Base-by-base conservation (phyloP, 2,113 vertebrate genomes). In the Halichoerus grypus region DNA sequence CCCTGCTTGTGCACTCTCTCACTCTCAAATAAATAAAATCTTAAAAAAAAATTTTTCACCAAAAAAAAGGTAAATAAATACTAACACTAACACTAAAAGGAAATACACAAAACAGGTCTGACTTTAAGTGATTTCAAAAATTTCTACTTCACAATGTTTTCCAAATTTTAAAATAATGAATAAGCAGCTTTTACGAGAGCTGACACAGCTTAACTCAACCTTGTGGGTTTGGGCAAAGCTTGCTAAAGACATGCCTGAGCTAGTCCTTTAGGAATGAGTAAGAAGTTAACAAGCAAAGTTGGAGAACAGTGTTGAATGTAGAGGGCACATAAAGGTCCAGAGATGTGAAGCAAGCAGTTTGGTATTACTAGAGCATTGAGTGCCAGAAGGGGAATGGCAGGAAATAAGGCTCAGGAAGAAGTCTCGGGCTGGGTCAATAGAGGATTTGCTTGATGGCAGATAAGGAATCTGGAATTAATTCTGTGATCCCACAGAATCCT, bases 151-250 rank as follows among this genome's bases (percentile, higher is more conserved):
- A 59, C 24, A 87, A 31, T 85, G 18, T 87, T 94, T 83, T 18
- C 14, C 94, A 76, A 85, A 57, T 57, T 95, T 93, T 77, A 71
- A 97, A 90, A 88, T 42, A 69, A 69, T 6, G 4, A 93, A 72
- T 49, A 74, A 80, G 9, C 31, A 84, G 88, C 9, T 61, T 85
- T 71, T 22, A 85, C 28, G 46, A 88, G 28, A 53, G 49, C 21
- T 10, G 49, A 69, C 14, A 86, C 21, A 46, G 22, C 19, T 92
- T 81, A 91, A 84, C 46, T 80, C n/a, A 67, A 65, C 10, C 26
- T 81, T 90, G 42, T 18, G 39, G 22, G 24, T 76, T n/a, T 53
- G 21, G 69, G 49, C 46, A 88, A 96, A 79, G 28, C 61, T n/a
- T 81, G 65, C 67, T 90, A 22, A 77, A 92, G 51, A 97, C 59